A percentile compares a stretch with the other conserved stretches of the same genome.
Conservation (phyloP, 2,888 invertebrate genomes). For the Agriopis marginaria region DNA sequence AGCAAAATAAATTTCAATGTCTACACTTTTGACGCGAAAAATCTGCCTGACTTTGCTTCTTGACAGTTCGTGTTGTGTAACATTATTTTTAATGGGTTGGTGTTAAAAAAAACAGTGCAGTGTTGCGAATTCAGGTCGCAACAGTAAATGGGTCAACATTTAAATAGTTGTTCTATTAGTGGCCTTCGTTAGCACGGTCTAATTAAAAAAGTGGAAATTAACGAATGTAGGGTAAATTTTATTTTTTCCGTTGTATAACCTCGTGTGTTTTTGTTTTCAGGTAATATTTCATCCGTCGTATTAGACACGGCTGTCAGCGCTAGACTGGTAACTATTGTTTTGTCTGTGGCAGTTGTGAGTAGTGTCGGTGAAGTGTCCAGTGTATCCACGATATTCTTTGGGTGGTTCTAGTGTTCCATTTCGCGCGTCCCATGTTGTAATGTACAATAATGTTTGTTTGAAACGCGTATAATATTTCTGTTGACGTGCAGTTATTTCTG, state of each 20-base stretch:
- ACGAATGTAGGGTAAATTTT: slow-evolving; percentile 55
- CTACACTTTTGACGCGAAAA: slow-evolving; percentile 64
- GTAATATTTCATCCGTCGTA: slow-evolving; percentile 64
- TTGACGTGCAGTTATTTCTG: slow-evolving; percentile 74
- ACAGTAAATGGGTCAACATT: slow-evolving; percentile 76
- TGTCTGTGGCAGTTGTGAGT: slow-evolving; percentile 38
- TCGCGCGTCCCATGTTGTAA: slow-evolving; percentile 62
- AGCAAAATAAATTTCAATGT: slow-evolving; percentile 68
- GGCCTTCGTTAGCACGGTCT: slow-evolving; percentile 78
- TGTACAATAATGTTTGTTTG: slow-evolving; percentile 54
- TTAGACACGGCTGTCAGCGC: slow-evolving; percentile 39
- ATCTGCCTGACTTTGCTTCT: slow-evolving; percentile 65
- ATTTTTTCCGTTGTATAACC: slow-evolving; percentile 57
- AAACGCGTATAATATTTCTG: slow-evolving; percentile 72
- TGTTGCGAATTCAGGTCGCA: slow-evolving; percentile 79
- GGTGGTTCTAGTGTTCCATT: slow-evolving; percentile 57
- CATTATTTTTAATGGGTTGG: slow-evolving; percentile 71
- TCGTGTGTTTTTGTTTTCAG: slow-evolving; percentile 71
- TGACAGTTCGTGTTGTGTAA: slow-evolving; percentile 78
- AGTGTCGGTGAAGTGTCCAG: slow-evolving; percentile 35
- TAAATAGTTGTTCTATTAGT: slow-evolving; percentile 74
- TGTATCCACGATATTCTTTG: slow-evolving; percentile 56
- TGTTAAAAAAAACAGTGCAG: slow-evolving; percentile 70
- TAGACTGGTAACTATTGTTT: background rate
- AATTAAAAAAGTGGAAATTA: slow-evolving; percentile 72